A percentile compares a stretch with the other conserved stretches of the same genome.
Evolutionary conservation across 2,113 vertebrate genomes (phyloP).

Genomic region (Corythornis madagascariensis): DNA sequence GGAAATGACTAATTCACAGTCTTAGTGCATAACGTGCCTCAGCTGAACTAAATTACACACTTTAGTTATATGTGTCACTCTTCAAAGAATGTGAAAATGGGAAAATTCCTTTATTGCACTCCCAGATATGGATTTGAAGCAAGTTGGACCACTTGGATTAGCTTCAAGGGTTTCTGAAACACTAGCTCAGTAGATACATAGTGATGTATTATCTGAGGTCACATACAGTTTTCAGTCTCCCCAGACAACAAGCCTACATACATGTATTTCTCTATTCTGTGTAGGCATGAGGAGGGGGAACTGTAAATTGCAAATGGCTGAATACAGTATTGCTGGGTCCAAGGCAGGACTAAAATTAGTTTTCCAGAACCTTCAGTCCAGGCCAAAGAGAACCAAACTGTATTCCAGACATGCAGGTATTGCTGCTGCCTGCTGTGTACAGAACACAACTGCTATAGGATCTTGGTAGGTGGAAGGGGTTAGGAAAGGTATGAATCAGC

Average conservation of each 20-base stretch:
- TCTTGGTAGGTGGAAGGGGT: neutral
- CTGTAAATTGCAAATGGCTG: constrained; percentile 35
- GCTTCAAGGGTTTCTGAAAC: constrained; percentile 28
- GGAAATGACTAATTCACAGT: constrained; percentile 35
- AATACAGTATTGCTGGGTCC: neutral
- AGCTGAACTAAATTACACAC: constrained; percentile 20
- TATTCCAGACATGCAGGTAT: neutral
- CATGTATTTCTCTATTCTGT: constrained; percentile 7
- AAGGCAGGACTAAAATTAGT: constrained; percentile 5
- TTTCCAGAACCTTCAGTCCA: constrained; percentile 34
- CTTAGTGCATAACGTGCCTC: neutral
- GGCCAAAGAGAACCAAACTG: neutral
- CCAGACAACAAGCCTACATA: neutral
- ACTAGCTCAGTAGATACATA: neutral
- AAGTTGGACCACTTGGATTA: constrained; percentile 13
- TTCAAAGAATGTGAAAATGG: neutral
- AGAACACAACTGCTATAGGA: neutral
- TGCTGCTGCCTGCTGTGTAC: neutral
- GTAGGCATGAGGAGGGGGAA: neutral
- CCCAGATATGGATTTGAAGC: constrained; percentile 19
- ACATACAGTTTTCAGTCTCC: neutral
- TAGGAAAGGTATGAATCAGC: neutral
- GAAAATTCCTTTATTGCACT: neutral
- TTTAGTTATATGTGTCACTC: constrained; percentile 20
- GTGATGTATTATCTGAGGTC: constrained; percentile 32